A percentile compares a stretch with the other conserved stretches of the same genome.
Conservation (phyloP, 2,888 invertebrate genomes). For the Zele albiditarsus region DNA sequence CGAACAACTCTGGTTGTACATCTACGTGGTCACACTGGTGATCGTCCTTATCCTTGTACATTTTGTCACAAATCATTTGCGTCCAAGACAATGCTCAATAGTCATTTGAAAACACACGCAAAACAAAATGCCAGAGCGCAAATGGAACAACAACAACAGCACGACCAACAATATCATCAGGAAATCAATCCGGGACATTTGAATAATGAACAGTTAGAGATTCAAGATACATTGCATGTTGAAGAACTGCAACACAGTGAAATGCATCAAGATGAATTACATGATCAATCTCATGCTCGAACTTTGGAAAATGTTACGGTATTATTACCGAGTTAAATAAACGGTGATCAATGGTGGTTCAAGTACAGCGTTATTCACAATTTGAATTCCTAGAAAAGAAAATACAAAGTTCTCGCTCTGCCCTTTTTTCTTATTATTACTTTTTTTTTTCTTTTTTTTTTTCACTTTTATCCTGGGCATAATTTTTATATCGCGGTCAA, state of each 20-base stretch:
- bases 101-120: conserved; percentile 70
- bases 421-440: too few species aligned
- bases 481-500: not conserved
- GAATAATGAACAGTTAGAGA: conserved; percentile 15
- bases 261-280: conserved; percentile 41
- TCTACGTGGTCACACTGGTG: conserved; percentile 69
- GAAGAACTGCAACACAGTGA: conserved; percentile 42
- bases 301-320: conserved; percentile 50
- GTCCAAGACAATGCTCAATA: conserved; percentile 71
- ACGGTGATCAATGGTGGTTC: too few species aligned
- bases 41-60: conserved; percentile 69
- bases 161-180: conserved; percentile 44
- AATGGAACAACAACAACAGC: conserved; percentile 49
- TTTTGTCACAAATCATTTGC: conserved; percentile 69
- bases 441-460: not conserved
- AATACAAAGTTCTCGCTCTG: not conserved
- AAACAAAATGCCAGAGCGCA: conserved; percentile 66
- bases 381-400: not conserved
- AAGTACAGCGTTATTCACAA: too few species aligned
- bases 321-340: conserved; percentile 48
- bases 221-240: conserved; percentile 27
- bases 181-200: conserved; percentile 26
- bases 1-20: conserved; percentile 70
- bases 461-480: not conserved
- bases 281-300: conserved; percentile 34